Conservation (phyloP, 2,888 invertebrate genomes). For the Noctua janthina region DNA sequence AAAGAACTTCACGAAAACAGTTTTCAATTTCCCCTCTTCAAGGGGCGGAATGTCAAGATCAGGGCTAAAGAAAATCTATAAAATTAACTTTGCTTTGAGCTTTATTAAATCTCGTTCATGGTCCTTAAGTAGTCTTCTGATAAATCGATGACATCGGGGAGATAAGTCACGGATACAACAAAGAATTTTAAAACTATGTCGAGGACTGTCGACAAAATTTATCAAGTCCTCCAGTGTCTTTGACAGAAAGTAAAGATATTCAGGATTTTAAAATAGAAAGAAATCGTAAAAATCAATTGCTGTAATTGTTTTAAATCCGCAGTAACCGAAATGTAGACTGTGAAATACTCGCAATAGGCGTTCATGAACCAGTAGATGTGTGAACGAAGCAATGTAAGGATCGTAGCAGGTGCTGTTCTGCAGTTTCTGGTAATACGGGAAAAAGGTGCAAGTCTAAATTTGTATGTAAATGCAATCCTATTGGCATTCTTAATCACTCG, state of each 20-base stretch:
- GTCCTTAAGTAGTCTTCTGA: slow-evolving; percentile 7
- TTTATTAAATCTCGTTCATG: slow-evolving; percentile 23
- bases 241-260: not conserved
- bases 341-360: not conserved
- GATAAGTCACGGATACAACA: slow-evolving; percentile 44
- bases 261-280: not conserved
- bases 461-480: not conserved
- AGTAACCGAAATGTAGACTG: not conserved
- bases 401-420: not conserved
- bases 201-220: not conserved
- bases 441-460: not conserved
- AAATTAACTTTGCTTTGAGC: slow-evolving; percentile 27
- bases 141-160: slow-evolving; percentile 22
- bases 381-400: too few species aligned
- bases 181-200: slow-evolving; percentile 24
- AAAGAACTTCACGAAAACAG: slow-evolving; percentile 13
- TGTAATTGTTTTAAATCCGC: not conserved
- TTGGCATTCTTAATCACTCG: not conserved
- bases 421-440: not conserved
- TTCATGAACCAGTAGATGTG: not conserved
- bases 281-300: not conserved
- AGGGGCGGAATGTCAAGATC: slow-evolving; percentile 33
- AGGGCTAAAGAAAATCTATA: slow-evolving; percentile 8
- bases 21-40: slow-evolving; percentile 25
- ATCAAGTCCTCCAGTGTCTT: not conserved